Evolutionary conservation across 2,888 invertebrate genomes (phyloP), one percentile per base, ranked within the genome.

Genomic region (Papilio protenor): DNA sequence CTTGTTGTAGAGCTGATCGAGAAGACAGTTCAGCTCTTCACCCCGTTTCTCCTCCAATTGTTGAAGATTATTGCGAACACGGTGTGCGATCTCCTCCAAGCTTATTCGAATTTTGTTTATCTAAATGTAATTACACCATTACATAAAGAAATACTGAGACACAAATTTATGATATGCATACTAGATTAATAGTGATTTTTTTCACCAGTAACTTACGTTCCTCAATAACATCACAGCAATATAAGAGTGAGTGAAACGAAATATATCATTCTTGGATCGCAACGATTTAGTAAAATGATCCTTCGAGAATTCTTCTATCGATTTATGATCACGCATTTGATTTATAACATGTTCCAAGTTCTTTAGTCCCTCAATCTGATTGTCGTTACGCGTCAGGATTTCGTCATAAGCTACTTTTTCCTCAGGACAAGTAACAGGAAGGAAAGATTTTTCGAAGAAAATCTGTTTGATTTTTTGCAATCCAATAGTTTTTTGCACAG

Each of bases 1-100:
- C 79, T 86, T 89, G 11, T 92, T 90, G 77, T 93, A 94, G 0
- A 94, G 85, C 45, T 88, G 80, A 0, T 86, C 47, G 23, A 88
- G 79, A 8, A 92, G 80, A 0, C 10, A 8, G 27, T 83, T 86
- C 33, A 87, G 70, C 0, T 78, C 76, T 0, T 82, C 81, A 0
- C 86, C 84, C 2, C 82, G 79, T 2, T 85, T 79, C 0, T 85
- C 81, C 45, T 83, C 75, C 47, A 88, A 79, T 1, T 78, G 74
- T 0, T 71, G 78, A 11, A 90, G 74, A 75, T 91, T 92, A 45
- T 86, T 87, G 6, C 79, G 80, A 6, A 88, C 49, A 0, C 88
- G 89, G 1, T 81, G 78, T 18, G 82, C 70, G 33, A 89, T 90
- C 76, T 91, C 92, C 77, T 89, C 87, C 4, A 93, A 76, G 69